Base-by-base conservation (phyloP, 2,113 vertebrate species). In the Seriola quinqueradiata region DNA sequence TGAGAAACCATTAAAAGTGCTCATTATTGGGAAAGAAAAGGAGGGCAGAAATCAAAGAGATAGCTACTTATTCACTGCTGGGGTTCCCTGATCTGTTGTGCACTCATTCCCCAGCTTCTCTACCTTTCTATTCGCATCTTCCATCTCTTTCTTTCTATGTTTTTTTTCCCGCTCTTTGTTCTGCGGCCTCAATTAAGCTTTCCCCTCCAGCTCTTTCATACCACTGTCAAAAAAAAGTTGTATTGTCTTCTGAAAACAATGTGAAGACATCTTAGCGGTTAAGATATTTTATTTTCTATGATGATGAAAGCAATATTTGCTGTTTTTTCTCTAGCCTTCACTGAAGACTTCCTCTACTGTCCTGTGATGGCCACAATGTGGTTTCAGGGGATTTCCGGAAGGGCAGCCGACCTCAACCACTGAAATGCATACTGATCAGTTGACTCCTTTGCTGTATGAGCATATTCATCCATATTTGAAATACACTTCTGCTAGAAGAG, bases 1-100 rank as follows among this genome's bases (percentile, higher is more conserved):
- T 67, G 50, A 82, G 81, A 83, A 86, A 81, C 85, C 86, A 90
- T 88, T 91, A 88, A 87, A 92, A 88, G 66, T 79, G 83, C 83
- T 90, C 77, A 91, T 91, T 90, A 91, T 76, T 84, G 72, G 79
- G 74, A 80, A 75, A 78, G 74, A 85, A 91, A 88, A 83, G 50
- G 77, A 83, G 71, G 82, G 67, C 59, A 82, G 66, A 64, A 91
- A 92, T 90, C 87, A 92, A 91, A 90, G 80, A 66, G 46, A 82
- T 46, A n/a, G 34, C 58, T 40, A 36, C 40, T 81, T 75, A 74
- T 80, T 87, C 90, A 81, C 70, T 48, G 65, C 48, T 79, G 86
- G 60, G 68, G 68, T 74, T 82, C 61, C 85, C 55, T 79, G 55
- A 82, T 90, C 57, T 82, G 74, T 66, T 86, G 55, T 57, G 32